Conservation (phyloP, 2,888 invertebrate genomes). For the Drosophila trichaetosa region DNA sequence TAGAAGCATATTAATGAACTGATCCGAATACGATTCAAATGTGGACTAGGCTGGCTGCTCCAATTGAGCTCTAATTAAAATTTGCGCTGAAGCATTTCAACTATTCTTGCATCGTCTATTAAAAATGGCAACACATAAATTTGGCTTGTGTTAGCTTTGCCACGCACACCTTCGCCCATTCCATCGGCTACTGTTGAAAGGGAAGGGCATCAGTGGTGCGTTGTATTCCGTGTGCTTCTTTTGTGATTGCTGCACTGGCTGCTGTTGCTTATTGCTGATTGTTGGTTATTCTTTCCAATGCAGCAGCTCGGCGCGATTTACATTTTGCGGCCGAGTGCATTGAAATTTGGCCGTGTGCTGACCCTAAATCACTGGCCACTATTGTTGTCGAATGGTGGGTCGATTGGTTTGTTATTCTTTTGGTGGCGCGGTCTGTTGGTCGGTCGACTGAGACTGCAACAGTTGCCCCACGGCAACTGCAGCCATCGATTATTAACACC, state of each 20-base stretch:
- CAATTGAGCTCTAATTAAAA: neutral
- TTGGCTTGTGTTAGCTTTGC: neutral
- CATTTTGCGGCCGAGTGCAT: slow-evolving; percentile 63
- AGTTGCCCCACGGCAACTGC: slow-evolving; percentile 51
- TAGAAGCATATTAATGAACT: neutral
- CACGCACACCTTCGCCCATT: neutral
- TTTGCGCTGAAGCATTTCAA: neutral
- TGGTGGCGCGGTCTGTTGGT: slow-evolving; percentile 1
- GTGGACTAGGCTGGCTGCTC: neutral
- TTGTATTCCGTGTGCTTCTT: neutral
- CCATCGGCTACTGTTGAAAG: neutral
- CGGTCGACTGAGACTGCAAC: slow-evolving; percentile 41
- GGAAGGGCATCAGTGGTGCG: slow-evolving; percentile 10
- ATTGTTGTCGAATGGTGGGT: slow-evolving; percentile 20
- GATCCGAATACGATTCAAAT: neutral
- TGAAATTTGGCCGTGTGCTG: slow-evolving; percentile 64
- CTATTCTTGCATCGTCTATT: neutral
- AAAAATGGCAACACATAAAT: neutral
- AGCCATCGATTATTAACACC: slow-evolving; percentile 72
- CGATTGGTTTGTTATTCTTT: slow-evolving; percentile 4
- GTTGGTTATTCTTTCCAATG: slow-evolving; percentile 30
- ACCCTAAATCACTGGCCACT: slow-evolving; percentile 68
- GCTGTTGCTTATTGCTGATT: slow-evolving; percentile 10
- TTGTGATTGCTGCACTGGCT: slow-evolving; percentile 26
- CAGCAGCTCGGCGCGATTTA: slow-evolving; percentile 38